Conservation (phyloP, 2,113 vertebrate genomes). For the Rousettus leschenaultii region DNA sequence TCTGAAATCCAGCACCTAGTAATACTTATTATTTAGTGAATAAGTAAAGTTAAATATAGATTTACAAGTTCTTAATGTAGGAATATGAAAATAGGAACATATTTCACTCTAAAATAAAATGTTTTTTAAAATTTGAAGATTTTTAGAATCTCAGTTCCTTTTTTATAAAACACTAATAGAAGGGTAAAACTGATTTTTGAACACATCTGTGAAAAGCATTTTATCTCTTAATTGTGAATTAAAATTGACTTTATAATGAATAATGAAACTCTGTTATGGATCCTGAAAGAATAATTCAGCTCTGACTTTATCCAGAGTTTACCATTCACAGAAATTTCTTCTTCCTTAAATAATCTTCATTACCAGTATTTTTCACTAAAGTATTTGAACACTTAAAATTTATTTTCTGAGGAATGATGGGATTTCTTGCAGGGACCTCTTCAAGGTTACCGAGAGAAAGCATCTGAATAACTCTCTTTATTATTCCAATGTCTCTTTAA, state of each 20-base stretch:
- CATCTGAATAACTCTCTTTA: not conserved
- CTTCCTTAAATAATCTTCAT: not conserved
- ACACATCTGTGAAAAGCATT: not conserved
- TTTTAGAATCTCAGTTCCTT: not conserved
- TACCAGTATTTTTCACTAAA: not conserved
- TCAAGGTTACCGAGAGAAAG: not conserved
- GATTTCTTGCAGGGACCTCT: not conserved
- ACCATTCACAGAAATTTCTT: not conserved
- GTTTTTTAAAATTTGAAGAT: not conserved
- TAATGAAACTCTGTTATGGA: not conserved
- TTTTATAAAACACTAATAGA: not conserved
- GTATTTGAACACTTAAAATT: slow-evolving; percentile 2
- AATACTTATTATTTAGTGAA: not conserved
- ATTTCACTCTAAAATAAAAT: slow-evolving; percentile 8
- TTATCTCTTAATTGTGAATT: not conserved
- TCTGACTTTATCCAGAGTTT: not conserved
- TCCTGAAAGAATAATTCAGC: not conserved
- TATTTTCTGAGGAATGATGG: not conserved
- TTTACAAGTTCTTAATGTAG: not conserved
- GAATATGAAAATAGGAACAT: not conserved
- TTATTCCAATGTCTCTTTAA: not conserved
- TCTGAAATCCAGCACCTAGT: not conserved
- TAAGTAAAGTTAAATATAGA: not conserved
- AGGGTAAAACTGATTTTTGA: not conserved
- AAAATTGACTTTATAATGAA: not conserved